Percentiles rank a stretch among this genome's conserved stretches.
These are phyloP conservation scores for Actenoides hombroni DNA, from an alignment of 2,113 vertebrate species.

Conservation along the genomic window DNA sequence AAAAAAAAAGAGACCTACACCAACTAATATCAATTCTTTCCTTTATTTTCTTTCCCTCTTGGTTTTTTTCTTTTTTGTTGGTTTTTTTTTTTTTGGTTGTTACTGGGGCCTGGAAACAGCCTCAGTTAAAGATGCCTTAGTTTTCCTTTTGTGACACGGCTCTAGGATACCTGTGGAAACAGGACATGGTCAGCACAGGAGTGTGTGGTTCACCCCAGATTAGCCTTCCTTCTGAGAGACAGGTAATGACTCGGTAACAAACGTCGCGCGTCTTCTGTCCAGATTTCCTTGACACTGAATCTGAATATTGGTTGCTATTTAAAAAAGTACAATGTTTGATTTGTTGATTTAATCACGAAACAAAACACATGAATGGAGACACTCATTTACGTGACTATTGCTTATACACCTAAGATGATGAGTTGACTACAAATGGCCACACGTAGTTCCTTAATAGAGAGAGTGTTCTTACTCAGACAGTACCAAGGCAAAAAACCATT, in stretches of 20 bases:
- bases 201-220: not conserved
- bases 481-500: not conserved
- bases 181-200: not conserved
- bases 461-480: constrained; percentile 13
- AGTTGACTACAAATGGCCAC: constrained; percentile 52
- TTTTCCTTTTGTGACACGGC: not conserved
- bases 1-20: not conserved
- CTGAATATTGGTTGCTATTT: constrained; percentile 79
- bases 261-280: not conserved
- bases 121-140: constrained; percentile 1
- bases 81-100: not conserved
- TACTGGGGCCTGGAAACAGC: not conserved
- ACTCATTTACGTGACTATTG: constrained; percentile 74
- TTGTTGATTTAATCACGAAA: constrained; percentile 71
- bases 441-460: not conserved
- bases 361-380: constrained; percentile 81
- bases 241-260: not conserved
- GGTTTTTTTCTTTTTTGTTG: not conserved
- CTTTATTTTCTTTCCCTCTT: constrained; percentile 47
- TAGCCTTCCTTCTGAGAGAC: not conserved
- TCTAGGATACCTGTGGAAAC: not conserved
- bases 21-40: constrained; percentile 18
- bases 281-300: constrained; percentile 72
- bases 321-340: constrained; percentile 82
- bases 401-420: constrained; percentile 69